Evolutionary conservation across 2,888 invertebrate species (phyloP), one percentile per base, ranked within the genome.

Genomic region (Lissocephala sabroskyi): DNA sequence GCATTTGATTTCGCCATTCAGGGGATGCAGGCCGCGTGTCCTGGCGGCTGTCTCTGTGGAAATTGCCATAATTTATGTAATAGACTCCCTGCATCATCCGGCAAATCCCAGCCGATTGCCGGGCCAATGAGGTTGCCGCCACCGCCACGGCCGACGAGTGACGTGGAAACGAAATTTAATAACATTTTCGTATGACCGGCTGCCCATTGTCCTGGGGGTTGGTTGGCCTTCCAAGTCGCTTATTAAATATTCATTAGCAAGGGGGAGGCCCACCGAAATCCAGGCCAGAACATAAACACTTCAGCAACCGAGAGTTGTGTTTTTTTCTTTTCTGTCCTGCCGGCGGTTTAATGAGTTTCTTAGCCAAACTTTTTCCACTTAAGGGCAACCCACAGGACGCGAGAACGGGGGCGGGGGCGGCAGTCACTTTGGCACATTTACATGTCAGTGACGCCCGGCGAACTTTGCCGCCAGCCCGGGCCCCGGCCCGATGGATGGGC

Each of bases 161-260:
- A 63, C 62, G 63, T 65, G 79, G 78, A 79, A 78, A 67, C 64
- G 65, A 60, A 76, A 80, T 82, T 80, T 77, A 82, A 82, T 82
- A 73, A 65, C 62, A 56, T 68, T 81, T 64, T 58, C 18, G 18
- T 52, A 50, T 50, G 40, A 30, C 39, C 43, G 35, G 40, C 32
- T 36, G 45, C 23, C 23, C 32, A 23, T 36, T 35, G 28, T 44
- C 19, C 18, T 39, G 10, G 3, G n/a, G 14, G 37, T 32, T 6
- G n/a, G n/a, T 32, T 32, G n/a, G 10, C 11, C 10, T 23, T 23
- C 9, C 18, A 30, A 32, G 26, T 33, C 42, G 55, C 62, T 66
- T 79, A 79, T 81, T 81, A 81, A 81, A 79, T 77, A 82, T 81
- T 82, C 82, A 81, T 81, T 82, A 81, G 68, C 59, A 37, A 37